Evolutionary conservation across 2,888 invertebrate species (phyloP).

Genomic region (Cephonodes hylas): DNA sequence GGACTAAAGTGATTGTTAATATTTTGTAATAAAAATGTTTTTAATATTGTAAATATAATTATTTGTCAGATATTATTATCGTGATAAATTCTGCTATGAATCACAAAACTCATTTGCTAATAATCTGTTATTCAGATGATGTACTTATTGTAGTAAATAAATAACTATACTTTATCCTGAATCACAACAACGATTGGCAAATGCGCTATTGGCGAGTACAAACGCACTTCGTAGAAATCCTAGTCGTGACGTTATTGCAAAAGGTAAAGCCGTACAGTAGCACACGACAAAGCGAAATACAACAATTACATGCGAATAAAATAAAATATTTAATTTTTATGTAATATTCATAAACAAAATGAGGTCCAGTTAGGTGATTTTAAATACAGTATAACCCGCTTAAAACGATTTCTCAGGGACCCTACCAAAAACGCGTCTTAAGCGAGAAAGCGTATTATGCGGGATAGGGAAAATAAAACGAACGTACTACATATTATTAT

Average conservation of each 20-base stretch:
- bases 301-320: not conserved
- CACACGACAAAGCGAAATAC: not conserved
- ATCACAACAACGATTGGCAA: not conserved
- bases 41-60: no score
- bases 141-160: not conserved
- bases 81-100: not conserved
- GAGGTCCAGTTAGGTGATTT: no score
- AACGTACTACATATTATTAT: no score
- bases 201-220: constrained; percentile 1
- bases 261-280: not conserved
- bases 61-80: no score
- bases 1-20: no score
- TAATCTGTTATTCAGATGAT: not conserved
- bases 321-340: not conserved
- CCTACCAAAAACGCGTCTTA: no score
- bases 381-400: no score
- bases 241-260: not conserved
- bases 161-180: not conserved
- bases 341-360: not conserved
- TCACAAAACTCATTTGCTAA: not conserved
- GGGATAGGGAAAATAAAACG: no score
- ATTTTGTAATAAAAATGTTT: no score
- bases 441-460: no score
- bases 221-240: not conserved
- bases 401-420: no score